Base-by-base conservation (phyloP, 2,888 invertebrate species). In the Hyalella azteca region DNA sequence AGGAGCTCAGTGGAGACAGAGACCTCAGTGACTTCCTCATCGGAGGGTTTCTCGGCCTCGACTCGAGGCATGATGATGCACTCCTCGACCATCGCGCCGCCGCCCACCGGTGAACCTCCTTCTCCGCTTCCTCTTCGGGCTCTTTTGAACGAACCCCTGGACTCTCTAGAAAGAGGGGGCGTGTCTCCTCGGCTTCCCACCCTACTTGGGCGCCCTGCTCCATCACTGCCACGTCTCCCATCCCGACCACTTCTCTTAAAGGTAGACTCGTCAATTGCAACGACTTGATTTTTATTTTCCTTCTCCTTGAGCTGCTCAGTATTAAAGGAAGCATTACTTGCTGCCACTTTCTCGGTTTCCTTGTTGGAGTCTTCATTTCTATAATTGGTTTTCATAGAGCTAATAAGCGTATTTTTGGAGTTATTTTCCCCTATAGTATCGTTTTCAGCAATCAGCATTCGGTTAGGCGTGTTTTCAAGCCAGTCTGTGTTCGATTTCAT, bases 201-300 rank as follows among this genome's bases (percentile, higher is more conserved):
- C 75, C 81, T 60, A 54, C 79, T 54, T 81, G 78, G 9, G 66
- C 79, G 26, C 26, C 73, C 49, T 73, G 54, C 60, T 77, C 79
- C 26, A 22, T 59, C 59, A 39, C 45, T n/a, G 22, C 78, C 29
- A 22, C 78, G 11, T 9, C 60, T 22, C 7, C 54, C 48, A 40
- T 66, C 75, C 50, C 54, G 39, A 22, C 19, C 45, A 26, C 54
- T 75, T 49, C 29, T 75, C 59, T 40, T 75, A 75, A 75, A 75
- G 75, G 45, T 75, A 75, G 75, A 22, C 75, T 75, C 75, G 40
- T 75, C 75, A n/a, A 75, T 75, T 45, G 75, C 26, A 15, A 45
- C 7, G 26, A 22, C 45, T 41, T 75, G 40, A 75, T 75, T 75
- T 75, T 75, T 75, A 39, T 75, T 75, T n/a, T 75, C 45, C 29